These are phyloP conservation scores for Hemistola chrysoprasaria DNA, from an alignment of 2,888 invertebrate genomes.

Conservation along the genomic window DNA sequence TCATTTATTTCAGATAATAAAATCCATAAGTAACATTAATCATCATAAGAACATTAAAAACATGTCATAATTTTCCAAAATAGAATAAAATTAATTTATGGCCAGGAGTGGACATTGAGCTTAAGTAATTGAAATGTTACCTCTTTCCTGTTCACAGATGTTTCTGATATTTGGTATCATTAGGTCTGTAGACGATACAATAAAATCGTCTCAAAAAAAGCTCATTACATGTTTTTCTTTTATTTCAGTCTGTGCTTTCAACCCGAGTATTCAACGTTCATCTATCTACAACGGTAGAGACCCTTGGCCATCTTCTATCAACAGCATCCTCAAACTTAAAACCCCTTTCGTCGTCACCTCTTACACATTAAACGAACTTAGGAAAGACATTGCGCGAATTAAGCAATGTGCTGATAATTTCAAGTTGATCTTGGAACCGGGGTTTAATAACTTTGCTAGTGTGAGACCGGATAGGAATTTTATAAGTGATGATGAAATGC, in stretches of 20 bases:
- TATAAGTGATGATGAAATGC: conserved; percentile 86
- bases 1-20: too few relatives aligned
- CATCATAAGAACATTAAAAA: too few relatives aligned
- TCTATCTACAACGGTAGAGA: conserved; percentile 84
- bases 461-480: conserved; percentile 88
- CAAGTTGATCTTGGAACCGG: conserved; percentile 77
- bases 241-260: conserved; percentile 86
- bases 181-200: too few relatives aligned
- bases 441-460: conserved; percentile 85
- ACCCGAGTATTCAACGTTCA: conserved; percentile 86
- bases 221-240: conserved; percentile 1
- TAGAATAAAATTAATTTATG: too few relatives aligned
- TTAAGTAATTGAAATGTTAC: too few relatives aligned
- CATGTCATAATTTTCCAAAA: too few relatives aligned
- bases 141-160: too few relatives aligned
- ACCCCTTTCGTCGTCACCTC: conserved; percentile 85
- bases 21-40: too few relatives aligned
- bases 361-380: conserved; percentile 85
- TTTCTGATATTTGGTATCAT: too few relatives aligned
- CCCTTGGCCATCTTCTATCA: conserved; percentile 85
- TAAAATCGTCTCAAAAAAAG: too few relatives aligned
- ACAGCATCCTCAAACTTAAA: conserved; percentile 75
- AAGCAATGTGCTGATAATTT: conserved; percentile 72
- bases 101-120: too few relatives aligned
- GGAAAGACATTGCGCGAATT: conserved; percentile 83